Evolutionary conservation across 1,140 invertebrate genomes (phyloP).

Genomic region (Linepithema humile): DNA sequence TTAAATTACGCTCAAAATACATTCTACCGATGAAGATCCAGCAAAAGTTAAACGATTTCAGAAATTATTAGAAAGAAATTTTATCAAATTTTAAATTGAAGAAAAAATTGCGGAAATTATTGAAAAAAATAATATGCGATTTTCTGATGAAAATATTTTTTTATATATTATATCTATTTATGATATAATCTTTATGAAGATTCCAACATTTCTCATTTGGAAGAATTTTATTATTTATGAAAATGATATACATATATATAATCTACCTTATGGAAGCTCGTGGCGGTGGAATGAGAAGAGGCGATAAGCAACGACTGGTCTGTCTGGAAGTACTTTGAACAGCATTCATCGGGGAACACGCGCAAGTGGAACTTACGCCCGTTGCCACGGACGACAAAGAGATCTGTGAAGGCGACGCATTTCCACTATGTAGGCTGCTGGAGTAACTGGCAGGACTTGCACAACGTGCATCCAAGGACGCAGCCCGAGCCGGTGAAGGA

Average conservation of each 20-base stretch:
- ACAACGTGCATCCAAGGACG: constrained; percentile 89
- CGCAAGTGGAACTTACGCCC: constrained; percentile 83
- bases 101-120: not conserved
- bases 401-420: constrained; percentile 85
- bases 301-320: constrained; percentile 87
- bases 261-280: constrained; percentile 81
- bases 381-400: constrained; percentile 86
- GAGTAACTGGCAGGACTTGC: constrained; percentile 83
- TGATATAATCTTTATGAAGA: not conserved
- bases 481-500: constrained; percentile 89
- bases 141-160: too few relatives aligned
- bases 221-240: not conserved
- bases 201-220: too few relatives aligned
- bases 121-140: not conserved
- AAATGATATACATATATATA: constrained; percentile 7
- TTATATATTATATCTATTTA: too few relatives aligned
- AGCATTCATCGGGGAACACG: constrained; percentile 75
- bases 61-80: too few relatives aligned
- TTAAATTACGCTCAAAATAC: not conserved
- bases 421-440: constrained; percentile 71
- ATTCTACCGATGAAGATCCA: not conserved
- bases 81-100: too few relatives aligned
- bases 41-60: not conserved
- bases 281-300: constrained; percentile 88
- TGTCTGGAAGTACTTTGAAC: constrained; percentile 82